Evolutionary conservation across 1,140 invertebrate species (phyloP), one percentile per base, ranked within the genome.

Genomic region (Solenopsis invicta): DNA sequence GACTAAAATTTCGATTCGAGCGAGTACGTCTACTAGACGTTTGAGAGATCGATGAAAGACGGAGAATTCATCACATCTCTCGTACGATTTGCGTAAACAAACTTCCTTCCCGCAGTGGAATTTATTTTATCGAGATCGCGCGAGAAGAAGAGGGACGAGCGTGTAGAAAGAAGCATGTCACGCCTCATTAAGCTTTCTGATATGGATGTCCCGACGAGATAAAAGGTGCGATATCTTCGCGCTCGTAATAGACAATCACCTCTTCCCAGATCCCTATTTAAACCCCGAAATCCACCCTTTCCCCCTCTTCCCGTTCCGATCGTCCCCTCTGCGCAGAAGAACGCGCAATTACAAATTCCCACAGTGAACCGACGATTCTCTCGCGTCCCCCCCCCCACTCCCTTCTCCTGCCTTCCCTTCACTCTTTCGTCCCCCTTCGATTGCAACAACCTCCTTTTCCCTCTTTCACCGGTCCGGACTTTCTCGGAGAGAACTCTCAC

Each of bases 321-420:
- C 41, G 41, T 69, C 41, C 66, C 59, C 8, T 24, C 29, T 77
- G 81, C 67, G 45, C 64, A 64, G 82, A 82, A 88, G 80, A 88
- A 86, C 88, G 90, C 78, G 92, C 93, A 93, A 94, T 94, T 94
- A 94, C 90, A 93, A 94, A 94, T 94, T 94, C 93, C 92, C 93
- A 94, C 93, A 94, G 92, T 93, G 91, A 86, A 88, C 86, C 77
- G 91, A 88, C 86, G 87, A 88, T 78, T 62, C 84, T 37, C 18
- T 37, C 76, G 34, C 62, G 29, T 10, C 21, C 37, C 54, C 21
- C 37, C 54, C 48, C 21, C 62, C 24, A 29, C 64, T 81, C 45
- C 67, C 62, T 67, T 82, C 74, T 48, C 37, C 37, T 56, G 59
- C 59, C 71, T 62, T 62, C 50, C 10, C 69, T 18, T 41, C 67